Evolutionary conservation across 1,140 invertebrate species (phyloP).

Genomic region (Ylistrum balloti): DNA sequence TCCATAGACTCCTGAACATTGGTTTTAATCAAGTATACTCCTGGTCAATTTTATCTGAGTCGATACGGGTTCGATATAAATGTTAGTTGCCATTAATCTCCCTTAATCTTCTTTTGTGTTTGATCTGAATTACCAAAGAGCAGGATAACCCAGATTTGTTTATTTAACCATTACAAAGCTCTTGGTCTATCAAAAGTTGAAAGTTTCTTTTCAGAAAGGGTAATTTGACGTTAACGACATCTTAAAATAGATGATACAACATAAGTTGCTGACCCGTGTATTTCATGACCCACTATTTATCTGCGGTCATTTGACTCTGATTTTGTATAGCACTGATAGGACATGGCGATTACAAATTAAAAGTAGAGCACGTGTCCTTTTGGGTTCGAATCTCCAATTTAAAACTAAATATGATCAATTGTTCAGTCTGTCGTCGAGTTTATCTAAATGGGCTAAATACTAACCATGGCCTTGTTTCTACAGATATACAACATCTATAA

Average conservation of each 20-base stretch:
- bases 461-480: too few relatives aligned
- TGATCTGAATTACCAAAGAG: not conserved
- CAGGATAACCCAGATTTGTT: not conserved
- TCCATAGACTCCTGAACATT: too few relatives aligned
- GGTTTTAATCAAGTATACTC: too few relatives aligned
- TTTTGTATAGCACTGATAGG: not conserved
- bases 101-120: not conserved
- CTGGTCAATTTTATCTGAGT: not conserved
- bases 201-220: not conserved
- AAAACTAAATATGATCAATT: too few relatives aligned
- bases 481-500: too few relatives aligned
- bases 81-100: not conserved
- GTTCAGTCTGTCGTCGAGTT: too few relatives aligned
- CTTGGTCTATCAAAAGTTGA: not conserved
- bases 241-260: not conserved
- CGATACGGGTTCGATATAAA: not conserved
- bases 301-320: not conserved
- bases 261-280: not conserved
- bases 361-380: too few relatives aligned
- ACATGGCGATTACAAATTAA: too few relatives aligned
- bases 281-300: not conserved
- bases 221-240: not conserved
- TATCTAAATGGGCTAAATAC: too few relatives aligned
- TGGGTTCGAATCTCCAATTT: too few relatives aligned
- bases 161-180: not conserved